Conservation (phyloP, 2,888 invertebrate species). For the Salticus scenicus region DNA sequence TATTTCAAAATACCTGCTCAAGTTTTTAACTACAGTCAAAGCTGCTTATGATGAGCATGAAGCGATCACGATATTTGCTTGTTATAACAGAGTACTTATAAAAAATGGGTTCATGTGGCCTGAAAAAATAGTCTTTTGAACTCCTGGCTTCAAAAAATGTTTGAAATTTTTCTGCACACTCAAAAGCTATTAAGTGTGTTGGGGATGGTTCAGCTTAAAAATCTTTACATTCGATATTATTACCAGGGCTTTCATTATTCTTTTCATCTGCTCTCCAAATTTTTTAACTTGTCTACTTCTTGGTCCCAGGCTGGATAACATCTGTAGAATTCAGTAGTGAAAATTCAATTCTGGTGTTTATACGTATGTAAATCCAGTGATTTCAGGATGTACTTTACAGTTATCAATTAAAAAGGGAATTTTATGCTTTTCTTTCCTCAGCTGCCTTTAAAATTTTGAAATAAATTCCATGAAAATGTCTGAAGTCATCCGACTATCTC, state of each 20-base stretch:
- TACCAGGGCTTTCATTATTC: too few relatives aligned
- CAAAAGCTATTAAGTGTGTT: background rate
- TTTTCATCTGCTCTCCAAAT: too few relatives aligned
- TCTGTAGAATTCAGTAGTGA: too few relatives aligned
- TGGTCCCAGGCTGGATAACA: background rate
- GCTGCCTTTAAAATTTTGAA: background rate
- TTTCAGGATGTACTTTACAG: background rate
- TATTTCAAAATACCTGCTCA: too few relatives aligned
- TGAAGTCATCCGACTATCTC: background rate
- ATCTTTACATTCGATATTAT: background rate
- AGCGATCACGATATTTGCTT: too few relatives aligned
- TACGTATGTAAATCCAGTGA: background rate
- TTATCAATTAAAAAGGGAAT: background rate
- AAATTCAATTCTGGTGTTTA: background rate
- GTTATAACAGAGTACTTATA: too few relatives aligned
- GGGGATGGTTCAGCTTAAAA: background rate
- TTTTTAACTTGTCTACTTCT: background rate
- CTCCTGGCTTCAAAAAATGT: too few relatives aligned
- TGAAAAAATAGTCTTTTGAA: too few relatives aligned
- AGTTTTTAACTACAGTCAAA: too few relatives aligned
- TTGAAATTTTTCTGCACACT: too few relatives aligned
- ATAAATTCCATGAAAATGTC: background rate
- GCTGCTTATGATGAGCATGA: too few relatives aligned
- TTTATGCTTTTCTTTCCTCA: background rate
- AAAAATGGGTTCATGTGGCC: too few relatives aligned